Evolutionary conservation across 1,140 invertebrate genomes (phyloP), one percentile per base, ranked within the genome.

Genomic region (Dolichoris vasculosae): DNA sequence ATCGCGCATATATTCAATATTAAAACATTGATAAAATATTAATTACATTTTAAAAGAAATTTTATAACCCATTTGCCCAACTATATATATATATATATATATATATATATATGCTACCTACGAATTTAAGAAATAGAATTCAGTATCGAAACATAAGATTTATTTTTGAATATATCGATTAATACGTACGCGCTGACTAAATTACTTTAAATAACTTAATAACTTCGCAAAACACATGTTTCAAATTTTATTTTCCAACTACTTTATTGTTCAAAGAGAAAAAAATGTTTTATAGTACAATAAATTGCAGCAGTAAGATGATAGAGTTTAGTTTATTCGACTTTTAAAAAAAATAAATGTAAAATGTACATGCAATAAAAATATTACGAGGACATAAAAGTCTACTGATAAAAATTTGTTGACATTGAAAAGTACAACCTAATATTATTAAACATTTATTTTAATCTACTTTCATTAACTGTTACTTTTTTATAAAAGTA

Each of bases 331-430:
- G 69, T 43, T 73, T 73, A 43, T 73, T 73, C 15, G 69, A 73
- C 38, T 43, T 73, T 43, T 43, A 43, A 73, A 73, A n/a, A 43
- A 51, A 77, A 55, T 77, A 51, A 77, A 77, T 55, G 32, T 77
- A 51, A 77, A 77, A 51, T 51, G n/a, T 77, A 77, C 46, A 32
- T 51, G 75, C 75, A 48, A 51, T 77, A 77, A 77, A 77, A 77
- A 77, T 35, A 55, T 77, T 48, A 77, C 75, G 48, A 77, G 48
- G 46, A 2, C 26, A 73, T 73, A 73, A 73, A 73, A 73, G 6
- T 20, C 23, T n/a, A 43, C 69, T 43, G 69, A 73, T 73, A 73
- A 73, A 43, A 73, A 43, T 26, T 43, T 43, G 69, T 73, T 43
- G 69, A 43, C 69, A 73, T 43, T 73, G 69, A 73, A 73, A 73